phyloP scores from a whole-genome alignment of 2,113 vertebrate species.

The Phalacrocorax brasilianus region DNA sequence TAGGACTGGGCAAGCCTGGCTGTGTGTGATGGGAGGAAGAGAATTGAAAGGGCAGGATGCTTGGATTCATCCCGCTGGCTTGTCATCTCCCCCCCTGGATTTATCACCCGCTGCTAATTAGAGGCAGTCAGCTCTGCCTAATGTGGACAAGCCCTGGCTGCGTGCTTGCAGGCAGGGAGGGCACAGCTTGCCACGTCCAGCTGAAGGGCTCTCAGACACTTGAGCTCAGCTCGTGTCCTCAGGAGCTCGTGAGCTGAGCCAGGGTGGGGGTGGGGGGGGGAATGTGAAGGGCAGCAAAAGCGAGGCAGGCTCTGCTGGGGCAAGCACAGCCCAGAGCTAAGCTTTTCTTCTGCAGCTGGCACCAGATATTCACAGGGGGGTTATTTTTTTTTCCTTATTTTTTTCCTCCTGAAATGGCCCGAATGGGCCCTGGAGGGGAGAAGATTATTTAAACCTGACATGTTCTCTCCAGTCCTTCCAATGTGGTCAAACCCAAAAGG shows the following conservation, averaged over 20 bases:
- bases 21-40: background rate
- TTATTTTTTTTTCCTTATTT: background rate
- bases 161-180: background rate
- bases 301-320: background rate
- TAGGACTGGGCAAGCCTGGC: background rate
- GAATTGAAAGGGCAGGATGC: background rate
- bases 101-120: background rate
- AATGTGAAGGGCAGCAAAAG: background rate
- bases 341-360: background rate
- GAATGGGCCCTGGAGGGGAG: background rate
- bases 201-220: background rate
- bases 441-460: background rate
- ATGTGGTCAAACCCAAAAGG: fast-evolving
- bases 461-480: background rate
- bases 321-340: background rate
- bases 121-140: conserved; percentile 9
- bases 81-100: conserved; percentile 25
- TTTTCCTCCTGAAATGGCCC: background rate
- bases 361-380: background rate
- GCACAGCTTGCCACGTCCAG: background rate
- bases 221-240: background rate
- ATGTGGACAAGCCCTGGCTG: background rate
- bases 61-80: background rate
- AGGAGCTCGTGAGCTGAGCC: background rate
- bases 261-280: background rate